Evolutionary conservation across 2,888 invertebrate species (phyloP).

Genomic region (Tetrapedia diversipes): DNA sequence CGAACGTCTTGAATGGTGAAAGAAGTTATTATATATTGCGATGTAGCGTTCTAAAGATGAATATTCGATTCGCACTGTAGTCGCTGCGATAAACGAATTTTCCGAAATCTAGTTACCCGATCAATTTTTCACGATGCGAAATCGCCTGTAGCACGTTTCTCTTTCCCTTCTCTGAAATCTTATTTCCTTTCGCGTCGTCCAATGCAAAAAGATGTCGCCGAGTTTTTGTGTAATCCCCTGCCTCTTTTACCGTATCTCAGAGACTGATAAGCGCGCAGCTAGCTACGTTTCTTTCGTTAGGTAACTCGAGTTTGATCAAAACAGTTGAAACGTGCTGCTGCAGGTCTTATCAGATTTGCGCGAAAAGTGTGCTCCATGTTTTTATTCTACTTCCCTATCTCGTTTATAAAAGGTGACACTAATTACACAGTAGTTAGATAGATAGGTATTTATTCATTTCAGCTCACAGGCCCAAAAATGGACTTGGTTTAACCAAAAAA

Average conservation of each 20-base stretch:
- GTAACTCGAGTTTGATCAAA: not conserved
- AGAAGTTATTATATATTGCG: too few species aligned
- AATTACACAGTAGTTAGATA: too few species aligned
- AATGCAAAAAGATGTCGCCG: conserved; percentile 13
- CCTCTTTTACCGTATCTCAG: conserved; percentile 11
- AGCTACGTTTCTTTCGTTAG: not conserved
- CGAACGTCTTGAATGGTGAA: too few species aligned
- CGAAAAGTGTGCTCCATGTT: not conserved
- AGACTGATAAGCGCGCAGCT: not conserved
- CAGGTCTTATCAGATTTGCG: conserved; percentile 1
- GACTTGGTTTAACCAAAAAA: too few species aligned
- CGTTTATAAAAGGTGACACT: too few species aligned
- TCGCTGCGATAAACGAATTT: conserved; percentile 28
- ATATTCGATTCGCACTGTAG: conserved; percentile 1
- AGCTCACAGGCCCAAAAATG: too few species aligned
- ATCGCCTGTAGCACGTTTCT: conserved; percentile 29
- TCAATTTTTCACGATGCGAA: conserved; percentile 39
- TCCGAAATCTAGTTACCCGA: conserved; percentile 17
- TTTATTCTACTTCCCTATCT: too few species aligned
- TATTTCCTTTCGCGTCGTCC: conserved; percentile 34
- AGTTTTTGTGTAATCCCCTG: conserved; percentile 41
- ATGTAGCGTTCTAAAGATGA: conserved; percentile 3
- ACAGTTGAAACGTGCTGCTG: not conserved
- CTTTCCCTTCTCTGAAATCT: conserved; percentile 34
- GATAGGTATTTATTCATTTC: too few species aligned